Conservation (phyloP, 92 coral and sea anemone species). For the Paramuricea clavata region DNA sequence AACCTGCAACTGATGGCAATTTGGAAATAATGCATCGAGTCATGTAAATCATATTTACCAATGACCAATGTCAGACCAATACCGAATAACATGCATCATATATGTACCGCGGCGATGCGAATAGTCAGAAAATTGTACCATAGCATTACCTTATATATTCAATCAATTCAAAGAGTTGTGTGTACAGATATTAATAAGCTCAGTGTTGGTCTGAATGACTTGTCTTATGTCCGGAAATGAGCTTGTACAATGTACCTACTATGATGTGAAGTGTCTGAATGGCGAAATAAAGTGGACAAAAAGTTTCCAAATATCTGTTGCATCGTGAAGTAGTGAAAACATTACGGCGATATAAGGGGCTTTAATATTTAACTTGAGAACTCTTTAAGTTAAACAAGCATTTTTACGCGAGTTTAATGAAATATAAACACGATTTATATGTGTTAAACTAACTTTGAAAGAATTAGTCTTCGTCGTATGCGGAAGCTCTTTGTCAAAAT, state of each 20-base stretch:
- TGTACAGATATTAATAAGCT: background rate
- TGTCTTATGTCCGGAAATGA: conserved; percentile 10
- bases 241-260: background rate
- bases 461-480: background rate
- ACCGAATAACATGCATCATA: background rate
- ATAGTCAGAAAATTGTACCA: too few relatives aligned
- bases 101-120: too few relatives aligned
- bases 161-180: background rate
- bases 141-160: background rate
- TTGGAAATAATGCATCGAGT: too few relatives aligned
- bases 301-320: background rate
- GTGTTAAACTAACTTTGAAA: background rate
- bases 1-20: too few relatives aligned
- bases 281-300: background rate
- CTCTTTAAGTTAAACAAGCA: conserved; percentile 2
- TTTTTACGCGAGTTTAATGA: background rate
- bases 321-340: background rate
- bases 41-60: too few relatives aligned
- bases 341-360: background rate
- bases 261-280: background rate
- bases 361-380: background rate
- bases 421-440: background rate
- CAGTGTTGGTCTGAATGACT: background rate
- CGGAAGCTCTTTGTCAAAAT: conserved; percentile 4
- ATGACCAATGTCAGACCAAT: too few relatives aligned